Evolutionary conservation across 92 coral and sea anemone species (phyloP).

Genomic region (Metridium senile): DNA sequence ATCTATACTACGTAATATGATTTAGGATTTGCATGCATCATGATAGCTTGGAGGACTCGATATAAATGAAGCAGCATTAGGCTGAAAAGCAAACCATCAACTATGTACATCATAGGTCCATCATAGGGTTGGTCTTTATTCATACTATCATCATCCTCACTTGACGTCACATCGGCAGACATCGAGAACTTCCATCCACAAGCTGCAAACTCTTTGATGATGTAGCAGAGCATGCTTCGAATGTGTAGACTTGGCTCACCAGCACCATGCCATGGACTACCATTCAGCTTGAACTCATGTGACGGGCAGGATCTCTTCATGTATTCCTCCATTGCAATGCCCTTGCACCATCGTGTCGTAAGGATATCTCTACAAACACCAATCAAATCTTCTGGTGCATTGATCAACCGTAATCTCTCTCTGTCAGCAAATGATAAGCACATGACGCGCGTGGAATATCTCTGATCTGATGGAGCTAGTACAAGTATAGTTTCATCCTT

Average conservation of each 20-base stretch:
- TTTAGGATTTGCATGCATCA: background rate
- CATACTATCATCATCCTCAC: constrained; percentile 22
- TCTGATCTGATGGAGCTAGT: constrained; percentile 44
- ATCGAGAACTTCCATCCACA: constrained; percentile 33
- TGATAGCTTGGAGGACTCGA: background rate
- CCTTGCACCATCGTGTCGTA: constrained; percentile 40
- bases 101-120: constrained; percentile 33
- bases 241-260: constrained; percentile 36
- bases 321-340: constrained; percentile 36
- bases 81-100: constrained; percentile 28
- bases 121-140: constrained; percentile 24
- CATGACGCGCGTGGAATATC: constrained; percentile 55
- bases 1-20: no score
- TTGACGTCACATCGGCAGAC: constrained; percentile 41
- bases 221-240: constrained; percentile 39
- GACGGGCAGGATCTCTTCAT: constrained; percentile 13
- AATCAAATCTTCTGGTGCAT: constrained; percentile 46
- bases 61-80: background rate
- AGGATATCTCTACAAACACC: constrained; percentile 44
- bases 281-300: constrained; percentile 51
- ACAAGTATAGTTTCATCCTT: constrained; percentile 58
- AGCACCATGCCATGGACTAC: constrained; percentile 63
- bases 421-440: constrained; percentile 53
- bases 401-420: constrained; percentile 51
- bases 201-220: constrained; percentile 34